Conservation (phyloP, 2,113 vertebrate genomes). For the Python bivittatus region DNA sequence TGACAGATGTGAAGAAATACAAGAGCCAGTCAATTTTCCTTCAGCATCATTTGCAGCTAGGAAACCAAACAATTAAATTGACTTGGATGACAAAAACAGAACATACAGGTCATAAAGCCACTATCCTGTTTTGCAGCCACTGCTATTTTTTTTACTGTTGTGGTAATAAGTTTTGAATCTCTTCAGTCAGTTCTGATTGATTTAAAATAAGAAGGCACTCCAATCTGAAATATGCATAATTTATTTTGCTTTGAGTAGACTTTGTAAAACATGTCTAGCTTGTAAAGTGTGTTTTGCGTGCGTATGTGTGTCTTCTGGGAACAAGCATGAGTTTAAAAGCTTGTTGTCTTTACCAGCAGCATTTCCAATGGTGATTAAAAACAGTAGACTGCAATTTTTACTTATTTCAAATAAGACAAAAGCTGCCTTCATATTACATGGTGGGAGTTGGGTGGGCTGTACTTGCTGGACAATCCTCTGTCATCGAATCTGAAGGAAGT, state of each 20-base stretch:
- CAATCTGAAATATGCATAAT: background rate
- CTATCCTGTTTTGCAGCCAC: background rate
- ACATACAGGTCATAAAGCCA: background rate
- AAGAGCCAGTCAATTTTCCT: background rate
- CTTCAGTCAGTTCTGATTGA: constrained; percentile 3
- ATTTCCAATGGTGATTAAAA: background rate
- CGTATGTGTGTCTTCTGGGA: background rate
- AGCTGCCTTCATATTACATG: no score
- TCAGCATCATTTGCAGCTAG: background rate
- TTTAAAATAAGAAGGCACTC: background rate
- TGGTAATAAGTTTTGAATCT: background rate
- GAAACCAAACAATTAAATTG: background rate
- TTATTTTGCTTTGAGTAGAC: background rate
- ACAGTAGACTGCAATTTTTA: background rate
- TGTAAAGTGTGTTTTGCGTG: background rate
- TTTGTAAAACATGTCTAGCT: background rate
- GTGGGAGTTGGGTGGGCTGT: no score
- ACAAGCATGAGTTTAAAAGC: background rate
- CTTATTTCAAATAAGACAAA: background rate
- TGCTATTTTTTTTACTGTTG: background rate
- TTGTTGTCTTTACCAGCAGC: background rate
- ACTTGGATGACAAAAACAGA: constrained; percentile 4
- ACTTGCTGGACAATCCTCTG: no score
- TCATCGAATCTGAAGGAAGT: no score
- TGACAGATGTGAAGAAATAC: constrained; percentile 6